Percentiles rank a stretch among this genome's conserved stretches.
Evolutionary conservation across 2,113 vertebrate species (phyloP).

Genomic region (Pseudorhombus dupliciocellatus): DNA sequence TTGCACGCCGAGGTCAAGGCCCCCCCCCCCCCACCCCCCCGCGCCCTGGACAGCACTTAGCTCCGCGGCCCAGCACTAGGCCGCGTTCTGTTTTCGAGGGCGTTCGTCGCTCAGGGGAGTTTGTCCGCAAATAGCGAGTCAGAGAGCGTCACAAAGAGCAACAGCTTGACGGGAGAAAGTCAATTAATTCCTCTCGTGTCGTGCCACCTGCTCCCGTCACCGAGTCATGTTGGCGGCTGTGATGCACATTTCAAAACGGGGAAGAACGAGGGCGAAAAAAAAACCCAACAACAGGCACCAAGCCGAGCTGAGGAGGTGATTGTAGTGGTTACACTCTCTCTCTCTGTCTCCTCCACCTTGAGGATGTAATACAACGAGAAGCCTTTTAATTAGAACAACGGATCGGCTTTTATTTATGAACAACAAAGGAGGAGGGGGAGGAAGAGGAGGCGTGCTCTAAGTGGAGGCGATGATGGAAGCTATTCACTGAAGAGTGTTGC

Average conservation of each 20-base stretch:
- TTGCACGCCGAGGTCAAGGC: too few relatives aligned
- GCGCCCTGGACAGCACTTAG: not conserved
- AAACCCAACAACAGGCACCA: conserved; percentile 1
- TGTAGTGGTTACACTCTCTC: conserved; percentile 18
- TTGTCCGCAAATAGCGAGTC: conserved; percentile 35
- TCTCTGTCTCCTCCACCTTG: conserved; percentile 26
- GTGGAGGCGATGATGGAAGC: conserved; percentile 41
- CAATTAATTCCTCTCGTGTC: conserved; percentile 42
- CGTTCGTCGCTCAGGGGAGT: conserved; percentile 23
- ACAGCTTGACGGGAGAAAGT: conserved; percentile 35
- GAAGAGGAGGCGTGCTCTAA: conserved; percentile 38
- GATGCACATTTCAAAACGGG: conserved; percentile 26
- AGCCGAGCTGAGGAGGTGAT: conserved; percentile 18
- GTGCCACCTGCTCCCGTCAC: conserved; percentile 48
- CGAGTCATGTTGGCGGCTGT: conserved; percentile 6
- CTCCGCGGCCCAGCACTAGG: conserved; percentile 39
- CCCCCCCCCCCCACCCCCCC: too few relatives aligned
- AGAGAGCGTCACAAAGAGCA: conserved; percentile 19
- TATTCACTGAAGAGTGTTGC: conserved; percentile 19
- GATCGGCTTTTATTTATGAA: conserved; percentile 60
- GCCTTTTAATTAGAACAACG: conserved; percentile 66
- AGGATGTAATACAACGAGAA: conserved; percentile 62
- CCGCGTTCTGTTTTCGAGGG: not conserved
- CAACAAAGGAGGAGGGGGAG: conserved; percentile 30
- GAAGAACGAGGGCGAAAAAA: not conserved